Conservation (phyloP, 2,113 vertebrate species). For the Notiomystis cincta region DNA sequence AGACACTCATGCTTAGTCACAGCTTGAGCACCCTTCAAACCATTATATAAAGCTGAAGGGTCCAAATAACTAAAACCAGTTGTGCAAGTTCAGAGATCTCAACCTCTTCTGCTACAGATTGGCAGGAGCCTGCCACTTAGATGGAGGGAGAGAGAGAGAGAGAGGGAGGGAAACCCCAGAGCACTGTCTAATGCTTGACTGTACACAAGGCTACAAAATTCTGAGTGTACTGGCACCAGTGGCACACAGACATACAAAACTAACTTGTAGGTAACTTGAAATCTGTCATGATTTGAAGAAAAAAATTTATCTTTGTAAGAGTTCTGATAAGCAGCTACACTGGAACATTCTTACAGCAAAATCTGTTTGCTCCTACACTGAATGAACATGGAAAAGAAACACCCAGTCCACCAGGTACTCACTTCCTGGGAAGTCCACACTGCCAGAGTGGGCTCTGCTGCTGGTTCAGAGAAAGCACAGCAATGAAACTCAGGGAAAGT, state of each 20-base stretch:
- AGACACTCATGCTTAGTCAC: background rate
- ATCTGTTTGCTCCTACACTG: background rate
- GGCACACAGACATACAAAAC: background rate
- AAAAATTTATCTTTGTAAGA: background rate
- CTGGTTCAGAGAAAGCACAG: background rate
- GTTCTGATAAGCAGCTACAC: background rate
- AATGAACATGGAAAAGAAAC: background rate
- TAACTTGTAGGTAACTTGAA: background rate
- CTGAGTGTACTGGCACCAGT: background rate
- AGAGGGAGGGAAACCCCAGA: background rate
- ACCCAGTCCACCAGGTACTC: background rate
- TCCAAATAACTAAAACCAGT: background rate
- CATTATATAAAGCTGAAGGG: background rate
- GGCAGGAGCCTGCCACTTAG: background rate
- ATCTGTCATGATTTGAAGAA: background rate
- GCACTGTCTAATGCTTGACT: background rate
- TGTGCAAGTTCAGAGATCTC: background rate
- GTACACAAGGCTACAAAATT: background rate
- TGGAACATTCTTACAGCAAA: background rate
- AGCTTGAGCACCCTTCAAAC: background rate
- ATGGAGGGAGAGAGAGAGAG: background rate
- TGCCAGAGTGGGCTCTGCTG: background rate
- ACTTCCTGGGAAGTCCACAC: background rate
- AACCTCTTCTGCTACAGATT: background rate
- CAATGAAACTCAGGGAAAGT: background rate